Base-by-base conservation (phyloP, 2,113 vertebrate species). In the Pluvialis apricaria region DNA sequence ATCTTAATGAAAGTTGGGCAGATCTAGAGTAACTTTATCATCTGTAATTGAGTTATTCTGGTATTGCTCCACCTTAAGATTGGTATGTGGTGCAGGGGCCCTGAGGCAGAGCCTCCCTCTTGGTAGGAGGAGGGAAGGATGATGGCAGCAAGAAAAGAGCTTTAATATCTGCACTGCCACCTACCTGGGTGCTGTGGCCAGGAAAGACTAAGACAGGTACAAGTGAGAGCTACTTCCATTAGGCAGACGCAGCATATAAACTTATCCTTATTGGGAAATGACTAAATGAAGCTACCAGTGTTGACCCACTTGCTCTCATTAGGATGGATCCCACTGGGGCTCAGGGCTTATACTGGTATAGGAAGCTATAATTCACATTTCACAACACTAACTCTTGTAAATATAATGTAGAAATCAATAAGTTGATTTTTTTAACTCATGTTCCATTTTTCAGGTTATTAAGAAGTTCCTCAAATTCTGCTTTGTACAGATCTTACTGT, bases 381-480 rank as follows among this genome's bases (percentile, higher is more conserved):
- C 60, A 55, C 86, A 88, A 66, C 51, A 86, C 32, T n/a, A 75
- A 36, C 5, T 70, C 84, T 86, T 95, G 84, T 97, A 91, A 95
- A 95, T 97, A 91, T 82, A 73, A 92, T 79, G 77, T 85, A 68
- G 87, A 90, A 95, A 96, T 95, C 93, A 93, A 45, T 94, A 96
- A 58, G 40, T 73, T 91, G 24, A 49, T 87, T 92, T 92, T 52
- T 90, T 91, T 72, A 85, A 91, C 51, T 82, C 71, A 31, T 80
- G 82, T 95, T 94, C 36, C 36, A 80, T 62, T 94, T 96, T 69
- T 87, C 75, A 90, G 40, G 40, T 90, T 89, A 95, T 95, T 92
- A 94, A 89, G 91, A 90, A 96, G 75, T 91, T 94, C 49, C 66
- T 92, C 45, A 89, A 54, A 85, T 70, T 62, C 66, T 72, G 10